Conservation (phyloP, 2,797 vertebrate species). For the Acropternis orthonyx region DNA sequence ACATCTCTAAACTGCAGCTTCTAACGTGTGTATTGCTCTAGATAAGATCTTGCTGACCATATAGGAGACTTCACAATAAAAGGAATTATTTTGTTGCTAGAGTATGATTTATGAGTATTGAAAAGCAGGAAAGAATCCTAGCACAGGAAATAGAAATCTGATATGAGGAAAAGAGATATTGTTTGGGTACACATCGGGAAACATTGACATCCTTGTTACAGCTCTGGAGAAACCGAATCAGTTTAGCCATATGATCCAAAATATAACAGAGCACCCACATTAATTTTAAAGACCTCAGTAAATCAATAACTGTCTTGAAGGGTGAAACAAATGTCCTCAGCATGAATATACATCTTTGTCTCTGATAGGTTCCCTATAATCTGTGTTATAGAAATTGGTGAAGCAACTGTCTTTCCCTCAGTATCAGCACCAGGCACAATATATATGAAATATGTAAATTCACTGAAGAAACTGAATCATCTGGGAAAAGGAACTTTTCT, state of each 20-base stretch:
- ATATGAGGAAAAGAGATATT: neutral
- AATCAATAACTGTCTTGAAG: neutral
- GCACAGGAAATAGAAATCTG: neutral
- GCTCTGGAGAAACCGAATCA: neutral
- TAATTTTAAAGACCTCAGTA: conserved; percentile 30
- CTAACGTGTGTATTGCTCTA: neutral
- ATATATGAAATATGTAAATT: neutral
- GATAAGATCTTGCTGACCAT: conserved; percentile 10
- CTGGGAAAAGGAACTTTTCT: neutral
- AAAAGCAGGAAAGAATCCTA: neutral
- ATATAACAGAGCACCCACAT: neutral
- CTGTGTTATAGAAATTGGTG: neutral
- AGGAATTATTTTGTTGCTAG: neutral
- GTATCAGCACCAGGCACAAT: neutral
- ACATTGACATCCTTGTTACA: neutral
- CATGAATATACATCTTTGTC: neutral
- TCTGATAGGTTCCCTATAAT: neutral
- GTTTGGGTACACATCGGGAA: neutral
- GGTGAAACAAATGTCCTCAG: neutral
- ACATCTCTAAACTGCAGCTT: neutral
- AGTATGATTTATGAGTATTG: conserved; percentile 3
- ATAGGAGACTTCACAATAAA: neutral
- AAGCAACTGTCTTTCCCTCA: neutral
- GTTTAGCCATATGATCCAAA: neutral
- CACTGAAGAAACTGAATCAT: neutral